Base-by-base conservation (phyloP, 1,140 invertebrate species). In the Heliconius hewitsoni region DNA sequence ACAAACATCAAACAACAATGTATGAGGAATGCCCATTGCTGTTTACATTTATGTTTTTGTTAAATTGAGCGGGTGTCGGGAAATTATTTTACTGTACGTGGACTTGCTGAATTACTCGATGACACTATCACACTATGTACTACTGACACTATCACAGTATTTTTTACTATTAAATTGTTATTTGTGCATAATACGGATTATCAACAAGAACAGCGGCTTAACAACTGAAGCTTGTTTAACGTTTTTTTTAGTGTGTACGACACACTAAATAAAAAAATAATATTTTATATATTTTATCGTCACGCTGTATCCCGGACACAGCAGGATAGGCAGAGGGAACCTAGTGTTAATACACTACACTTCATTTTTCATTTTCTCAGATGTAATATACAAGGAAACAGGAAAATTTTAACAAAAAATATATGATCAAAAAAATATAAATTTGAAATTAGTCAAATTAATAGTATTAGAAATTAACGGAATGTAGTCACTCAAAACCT, bases 1-100 rank as follows among this genome's bases (percentile, higher is more conserved):
- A 39, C 27, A 71, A 52, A 60, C 55, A 60, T 73, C 78, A 72
- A 74, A 75, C 42, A 46, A 71, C 55, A 50, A 42, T 13, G 57
- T n/a, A 76, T 79, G 74, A 76, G 73, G 80, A 80, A 78, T 78
- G 73, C 57, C 72, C 76, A 78, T 74, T 81, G 74, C 74, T 76
- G 66, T 71, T 72, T 55, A 72, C 18, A 76, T 81, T 80, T 19
- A 4, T 19, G 50, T 52, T 39, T 82, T 76, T 80, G 72, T 79
- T 79, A 82, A 83, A 85, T 82, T 83, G 84, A 78, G 74, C 78
- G 74, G 70, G 82, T 83, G 83, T 81, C 76, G 78, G 73, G 16
- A 71, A 30, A 71, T 82, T 81, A 81, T 66, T 46, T 78, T 81
- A 77, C 52, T 46, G 76, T 75, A 79, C 80, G 13, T 66, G 60